Conservation (phyloP, 2,888 invertebrate genomes). For the Andrena praecox region DNA sequence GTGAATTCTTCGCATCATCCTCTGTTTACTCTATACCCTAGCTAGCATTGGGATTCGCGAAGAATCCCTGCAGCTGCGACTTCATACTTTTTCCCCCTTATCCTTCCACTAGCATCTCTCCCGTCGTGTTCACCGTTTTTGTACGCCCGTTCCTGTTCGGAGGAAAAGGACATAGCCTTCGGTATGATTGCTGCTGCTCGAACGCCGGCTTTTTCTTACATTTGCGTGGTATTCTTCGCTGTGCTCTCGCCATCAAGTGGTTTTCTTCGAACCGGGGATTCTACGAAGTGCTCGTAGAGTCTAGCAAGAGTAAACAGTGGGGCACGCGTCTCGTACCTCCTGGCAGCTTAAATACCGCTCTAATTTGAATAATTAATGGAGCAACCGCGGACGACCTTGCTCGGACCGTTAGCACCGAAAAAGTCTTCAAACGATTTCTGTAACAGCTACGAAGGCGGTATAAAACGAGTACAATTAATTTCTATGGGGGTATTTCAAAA, state of each 20-base stretch:
- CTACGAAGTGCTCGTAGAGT: slow-evolving; percentile 46
- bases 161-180: slow-evolving; percentile 65
- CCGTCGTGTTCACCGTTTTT: slow-evolving; percentile 52
- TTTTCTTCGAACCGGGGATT: slow-evolving; percentile 64
- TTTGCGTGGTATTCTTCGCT: slow-evolving; percentile 46
- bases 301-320: slow-evolving; percentile 41
- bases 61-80: slow-evolving; percentile 23
- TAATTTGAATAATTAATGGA: slow-evolving; percentile 46
- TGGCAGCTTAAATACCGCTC: slow-evolving; percentile 14
- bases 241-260: slow-evolving; percentile 36
- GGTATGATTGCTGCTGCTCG: slow-evolving; percentile 56
- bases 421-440: not conserved
- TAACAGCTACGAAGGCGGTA: slow-evolving; percentile 9
- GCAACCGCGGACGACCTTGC: slow-evolving; percentile 6
- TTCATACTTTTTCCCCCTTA: slow-evolving; percentile 26
- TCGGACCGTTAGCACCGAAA: slow-evolving; percentile 22
- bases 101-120: slow-evolving; percentile 46
- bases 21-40: not conserved
- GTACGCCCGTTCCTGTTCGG: slow-evolving; percentile 45
- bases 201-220: slow-evolving; percentile 63
- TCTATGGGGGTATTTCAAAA: not conserved
- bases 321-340: not conserved
- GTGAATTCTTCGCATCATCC: too few species aligned
- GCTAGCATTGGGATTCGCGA: slow-evolving; percentile 24
- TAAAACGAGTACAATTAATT: not conserved